phyloP scores from a whole-genome alignment of 2,888 invertebrate species.

The Dicycla oo region DNA sequence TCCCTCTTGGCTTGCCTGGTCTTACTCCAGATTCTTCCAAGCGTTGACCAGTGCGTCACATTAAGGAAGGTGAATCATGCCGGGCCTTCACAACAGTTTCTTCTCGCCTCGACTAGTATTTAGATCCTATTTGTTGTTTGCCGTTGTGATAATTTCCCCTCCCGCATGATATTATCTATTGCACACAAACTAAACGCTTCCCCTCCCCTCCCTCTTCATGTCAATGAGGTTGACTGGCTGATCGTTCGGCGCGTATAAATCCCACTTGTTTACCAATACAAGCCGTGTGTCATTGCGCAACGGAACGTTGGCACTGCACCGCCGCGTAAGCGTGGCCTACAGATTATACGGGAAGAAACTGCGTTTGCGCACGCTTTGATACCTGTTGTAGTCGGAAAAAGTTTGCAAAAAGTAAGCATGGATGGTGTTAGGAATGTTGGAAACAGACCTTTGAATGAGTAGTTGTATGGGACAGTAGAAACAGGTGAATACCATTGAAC shows the following conservation, averaged over 20 bases:
- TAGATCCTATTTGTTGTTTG: conserved; percentile 32
- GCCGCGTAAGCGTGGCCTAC: conserved; percentile 45
- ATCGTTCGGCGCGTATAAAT: conserved; percentile 52
- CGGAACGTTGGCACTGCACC: conserved; percentile 66
- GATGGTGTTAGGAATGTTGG: not conserved
- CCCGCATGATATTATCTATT: conserved; percentile 22
- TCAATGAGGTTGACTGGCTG: conserved; percentile 46
- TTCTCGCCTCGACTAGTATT: conserved; percentile 5
- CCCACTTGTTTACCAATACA: conserved; percentile 66
- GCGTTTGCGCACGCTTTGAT: conserved; percentile 27
- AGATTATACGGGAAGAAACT: conserved; percentile 51
- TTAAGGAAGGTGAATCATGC: not conserved
- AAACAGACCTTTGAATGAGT: not conserved
- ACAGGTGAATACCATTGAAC: too few relatives aligned
- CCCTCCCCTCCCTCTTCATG: conserved; percentile 24
- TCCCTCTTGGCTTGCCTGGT: not conserved
- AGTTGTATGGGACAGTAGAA: too few relatives aligned
- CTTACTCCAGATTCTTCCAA: not conserved
- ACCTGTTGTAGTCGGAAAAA: not conserved
- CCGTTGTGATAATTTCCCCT: conserved; percentile 7
- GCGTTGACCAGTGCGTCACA: conserved; percentile 1
- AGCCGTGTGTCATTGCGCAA: conserved; percentile 63
- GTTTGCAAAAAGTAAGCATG: not conserved
- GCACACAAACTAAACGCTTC: conserved; percentile 18
- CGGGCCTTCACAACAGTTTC: not conserved